Evolutionary conservation across 2,113 vertebrate genomes (phyloP), one percentile per base, ranked within the genome.

Genomic region (Phaethon lepturus): DNA sequence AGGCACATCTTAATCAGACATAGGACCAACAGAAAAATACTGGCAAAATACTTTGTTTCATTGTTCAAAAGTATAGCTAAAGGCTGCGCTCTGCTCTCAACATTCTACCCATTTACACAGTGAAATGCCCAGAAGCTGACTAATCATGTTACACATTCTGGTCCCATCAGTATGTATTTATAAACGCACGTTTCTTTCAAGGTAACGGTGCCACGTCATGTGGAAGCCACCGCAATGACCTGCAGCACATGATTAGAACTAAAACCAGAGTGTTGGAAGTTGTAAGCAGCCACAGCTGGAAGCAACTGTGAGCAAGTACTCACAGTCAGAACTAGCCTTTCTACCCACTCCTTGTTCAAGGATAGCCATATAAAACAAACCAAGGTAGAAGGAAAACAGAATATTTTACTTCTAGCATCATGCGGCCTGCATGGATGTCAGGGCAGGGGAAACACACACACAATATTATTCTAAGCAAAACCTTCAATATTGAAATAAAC

Each of bases 221-320:
- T 35, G 18, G 72, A 82, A 83, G 25, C 15, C 33, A 38, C 44
- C 33, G 18, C 25, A 18, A 12, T 63, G 35, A 95, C 72, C 66
- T 50, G 59, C 52, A 40, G 71, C 0, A 0, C 59, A 68, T 0
- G 1, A 42, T 53, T 68, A 59, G 29, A 58, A 20, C 28, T 63
- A 47, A 68, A 67, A 19, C 3, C 22, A 45, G 53, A 60, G 67
- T 92, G 7, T n/a, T 17, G 47, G 28, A 89, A 72, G 17, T 40
- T 76, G 17, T 71, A 35, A 66, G 20, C 58, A n/a, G 52, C 14
- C 90, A 72, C 69, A 86, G 69, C 52, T 50, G 75, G 69, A 89
- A 84, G 33, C 28, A 56, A 56, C 17, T 31, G 44, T n/a, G 26
- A 68, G 42, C 71, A 79, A 28, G 23, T 28, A 58, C 17, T 76